These are phyloP conservation scores for human DNA, from an alignment of 2,113 vertebrate genomes.

Conservation along the genomic window DNA sequence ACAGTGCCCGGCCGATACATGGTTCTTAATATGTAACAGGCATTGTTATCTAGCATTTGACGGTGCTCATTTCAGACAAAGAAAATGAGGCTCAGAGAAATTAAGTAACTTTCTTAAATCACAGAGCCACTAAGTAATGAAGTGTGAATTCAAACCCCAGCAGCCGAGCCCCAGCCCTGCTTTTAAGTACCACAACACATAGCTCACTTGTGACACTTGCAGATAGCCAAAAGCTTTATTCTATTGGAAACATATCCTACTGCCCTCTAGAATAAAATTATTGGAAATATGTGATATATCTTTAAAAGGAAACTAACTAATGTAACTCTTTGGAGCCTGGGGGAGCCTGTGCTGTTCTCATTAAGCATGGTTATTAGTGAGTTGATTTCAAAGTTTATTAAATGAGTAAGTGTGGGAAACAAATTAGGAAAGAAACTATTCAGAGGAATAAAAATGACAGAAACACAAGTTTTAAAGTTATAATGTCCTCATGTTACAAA, in stretches of 20 bases:
- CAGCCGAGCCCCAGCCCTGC: accelerated
- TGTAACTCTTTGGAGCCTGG: not conserved
- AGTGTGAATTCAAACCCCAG: not conserved
- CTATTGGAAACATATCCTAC: not conserved
- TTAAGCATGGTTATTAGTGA: not conserved
- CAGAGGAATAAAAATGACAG: not conserved
- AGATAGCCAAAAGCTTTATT: not conserved
- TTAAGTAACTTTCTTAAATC: too few species aligned
- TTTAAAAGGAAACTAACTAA: not conserved
- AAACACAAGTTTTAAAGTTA: not conserved
- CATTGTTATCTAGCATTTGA: accelerated
- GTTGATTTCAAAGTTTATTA: not conserved
- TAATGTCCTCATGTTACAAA: too few species aligned
- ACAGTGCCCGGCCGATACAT: accelerated
- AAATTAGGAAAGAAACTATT: not conserved
- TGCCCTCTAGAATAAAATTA: not conserved
- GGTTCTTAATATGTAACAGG: accelerated
- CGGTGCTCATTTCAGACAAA: not conserved
- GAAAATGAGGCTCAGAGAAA: not conserved
- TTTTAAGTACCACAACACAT: accelerated
- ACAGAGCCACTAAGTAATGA: too few species aligned
- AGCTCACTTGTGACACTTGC: not conserved
- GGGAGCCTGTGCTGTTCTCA: not conserved
- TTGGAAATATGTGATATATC: accelerated
- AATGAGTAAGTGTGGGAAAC: not conserved